A percentile compares a stretch with the other conserved stretches of the same genome.
These are phyloP conservation scores for Oeneis ivallda DNA, from an alignment of 2,888 invertebrate species.

Conservation along the genomic window DNA sequence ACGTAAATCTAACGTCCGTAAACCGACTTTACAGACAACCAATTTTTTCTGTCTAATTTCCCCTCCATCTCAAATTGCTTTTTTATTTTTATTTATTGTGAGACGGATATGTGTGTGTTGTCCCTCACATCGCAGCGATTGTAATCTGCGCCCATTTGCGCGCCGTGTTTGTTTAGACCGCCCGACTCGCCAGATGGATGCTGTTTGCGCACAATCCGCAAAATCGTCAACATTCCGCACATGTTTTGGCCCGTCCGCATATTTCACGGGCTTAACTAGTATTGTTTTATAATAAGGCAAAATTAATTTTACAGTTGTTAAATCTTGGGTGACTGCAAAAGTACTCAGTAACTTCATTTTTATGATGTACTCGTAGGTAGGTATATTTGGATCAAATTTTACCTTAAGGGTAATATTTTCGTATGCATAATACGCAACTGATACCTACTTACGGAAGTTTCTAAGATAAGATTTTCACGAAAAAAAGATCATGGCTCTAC, in stretches of 20 bases:
- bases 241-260: neutral
- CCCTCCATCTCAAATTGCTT: too few species aligned
- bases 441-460: too few species aligned
- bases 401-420: too few species aligned
- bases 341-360: neutral
- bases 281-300: neutral
- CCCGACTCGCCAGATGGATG: constrained; percentile 14
- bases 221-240: constrained; percentile 9
- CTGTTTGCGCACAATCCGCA: constrained; percentile 7
- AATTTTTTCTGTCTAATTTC: too few species aligned
- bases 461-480: too few species aligned
- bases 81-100: too few species aligned
- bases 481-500: too few species aligned
- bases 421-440: too few species aligned
- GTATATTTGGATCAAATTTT: too few species aligned
- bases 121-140: constrained; percentile 11
- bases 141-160: constrained; percentile 18
- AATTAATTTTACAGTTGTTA: neutral
- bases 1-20: too few species aligned
- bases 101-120: constrained; percentile 8
- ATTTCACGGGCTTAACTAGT: constrained; percentile 10
- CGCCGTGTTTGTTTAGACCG: constrained; percentile 11
- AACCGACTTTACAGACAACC: too few species aligned
- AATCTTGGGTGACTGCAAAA: neutral
- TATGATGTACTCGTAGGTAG: too few species aligned